Evolutionary conservation across 2,888 invertebrate genomes (phyloP), one percentile per base, ranked within the genome.

Genomic region (Ochropacha duplaris): DNA sequence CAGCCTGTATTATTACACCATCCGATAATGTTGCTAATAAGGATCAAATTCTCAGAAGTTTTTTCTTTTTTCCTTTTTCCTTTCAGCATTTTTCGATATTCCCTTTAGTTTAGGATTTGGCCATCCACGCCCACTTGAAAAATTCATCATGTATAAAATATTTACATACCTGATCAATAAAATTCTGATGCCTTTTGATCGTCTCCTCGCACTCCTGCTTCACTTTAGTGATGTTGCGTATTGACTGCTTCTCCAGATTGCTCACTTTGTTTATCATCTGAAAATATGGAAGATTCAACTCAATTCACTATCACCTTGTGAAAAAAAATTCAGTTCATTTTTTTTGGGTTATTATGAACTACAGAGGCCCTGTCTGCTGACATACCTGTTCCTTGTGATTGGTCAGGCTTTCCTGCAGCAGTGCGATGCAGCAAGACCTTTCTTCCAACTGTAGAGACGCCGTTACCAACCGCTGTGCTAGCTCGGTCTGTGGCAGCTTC

Each of bases 141-240:
- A n/a, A n/a, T n/a, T n/a, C n/a, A n/a, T n/a, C n/a, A n/a, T n/a
- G n/a, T n/a, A n/a, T n/a, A 4, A 31, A 31, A 11, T 9, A 6
- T 31, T 26, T 49, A 58, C 54, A 59, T 72, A 94, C 94, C 90
- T 96, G 96, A 77, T 97, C 97, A 54, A 97, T 96, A 68, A 97
- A 97, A 61, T 94, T 96, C 78, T 97, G 97, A 78, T 97, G 97
- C 14, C 97, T 92, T 65, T 95, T 94, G 22, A 97, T 94, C 0
- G 96, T 94, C 4, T 91, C 93, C 72, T 97, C 97, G 71, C 95
- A 96, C 69, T 97, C 96, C 24, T 94, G 87, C 54, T 92, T 92
- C 60, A 90, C 89, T 63, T 86, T 90, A 0, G 80, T 68, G 12
- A 92, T 79, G 69, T 86, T 90, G 0, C 90, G 82, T 4, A 79